These are phyloP conservation scores for Habroteleia sp. DNA, from an alignment of 2,888 invertebrate species.

Conservation along the genomic window DNA sequence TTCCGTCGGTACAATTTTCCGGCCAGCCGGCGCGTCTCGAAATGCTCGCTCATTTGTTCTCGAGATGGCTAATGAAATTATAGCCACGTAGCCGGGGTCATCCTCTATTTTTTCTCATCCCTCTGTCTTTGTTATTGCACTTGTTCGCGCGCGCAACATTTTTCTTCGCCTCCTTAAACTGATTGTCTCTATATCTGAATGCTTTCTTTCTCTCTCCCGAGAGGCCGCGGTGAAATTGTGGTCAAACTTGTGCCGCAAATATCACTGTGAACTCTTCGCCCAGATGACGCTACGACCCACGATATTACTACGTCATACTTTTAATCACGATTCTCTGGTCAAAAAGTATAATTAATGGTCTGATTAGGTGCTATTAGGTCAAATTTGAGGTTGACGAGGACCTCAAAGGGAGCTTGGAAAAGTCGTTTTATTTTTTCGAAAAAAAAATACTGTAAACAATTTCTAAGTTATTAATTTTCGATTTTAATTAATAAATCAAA, in stretches of 20 bases:
- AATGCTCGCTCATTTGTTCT: constrained; percentile 83
- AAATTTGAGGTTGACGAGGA: too few species aligned
- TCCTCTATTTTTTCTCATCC: constrained; percentile 66
- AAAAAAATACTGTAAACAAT: too few species aligned
- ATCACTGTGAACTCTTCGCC: constrained; percentile 77
- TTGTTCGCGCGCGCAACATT: constrained; percentile 51
- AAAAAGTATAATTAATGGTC: too few species aligned
- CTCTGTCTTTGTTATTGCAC: constrained; percentile 59
- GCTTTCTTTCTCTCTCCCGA: constrained; percentile 38
- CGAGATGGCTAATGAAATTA: constrained; percentile 83
- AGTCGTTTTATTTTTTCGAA: too few species aligned
- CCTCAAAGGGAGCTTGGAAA: too few species aligned
- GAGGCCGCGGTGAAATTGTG: constrained; percentile 79
- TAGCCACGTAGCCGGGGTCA: constrained; percentile 77
- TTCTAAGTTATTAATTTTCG: too few species aligned
- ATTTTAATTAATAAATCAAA: too few species aligned
- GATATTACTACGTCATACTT: constrained; percentile 71
- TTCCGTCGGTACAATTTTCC: constrained; percentile 74
- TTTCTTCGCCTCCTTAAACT: constrained; percentile 47
- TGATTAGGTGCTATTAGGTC: too few species aligned
- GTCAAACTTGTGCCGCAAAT: constrained; percentile 77
- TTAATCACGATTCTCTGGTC: constrained; percentile 22
- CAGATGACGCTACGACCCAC: constrained; percentile 73
- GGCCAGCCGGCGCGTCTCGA: constrained; percentile 80
- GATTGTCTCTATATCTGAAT: constrained; percentile 34